phyloP scores from a whole-genome alignment of 2,888 invertebrate genomes.

The Choreutis nemorana region DNA sequence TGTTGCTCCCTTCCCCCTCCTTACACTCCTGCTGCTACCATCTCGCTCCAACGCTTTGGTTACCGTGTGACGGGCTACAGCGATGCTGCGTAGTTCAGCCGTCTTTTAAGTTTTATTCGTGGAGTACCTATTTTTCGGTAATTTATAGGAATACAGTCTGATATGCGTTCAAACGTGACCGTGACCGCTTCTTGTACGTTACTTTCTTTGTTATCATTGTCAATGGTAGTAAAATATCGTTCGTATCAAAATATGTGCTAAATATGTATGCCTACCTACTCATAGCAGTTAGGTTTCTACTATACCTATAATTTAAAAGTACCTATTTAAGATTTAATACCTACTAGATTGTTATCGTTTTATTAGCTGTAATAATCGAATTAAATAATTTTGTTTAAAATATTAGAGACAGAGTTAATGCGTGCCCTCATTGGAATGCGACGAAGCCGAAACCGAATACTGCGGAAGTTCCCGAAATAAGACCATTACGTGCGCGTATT shows the following conservation, averaged over 20 bases:
- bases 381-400: background rate
- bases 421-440: background rate
- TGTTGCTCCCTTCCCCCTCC: constrained; percentile 64
- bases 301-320: background rate
- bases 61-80: too few species aligned
- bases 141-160: constrained; percentile 56
- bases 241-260: constrained; percentile 3
- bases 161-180: constrained; percentile 51
- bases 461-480: constrained; percentile 61
- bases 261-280: background rate
- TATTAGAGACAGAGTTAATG: background rate
- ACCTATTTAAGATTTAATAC: too few species aligned
- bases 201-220: constrained; percentile 43
- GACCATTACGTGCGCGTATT: constrained; percentile 37
- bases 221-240: constrained; percentile 15
- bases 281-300: background rate
- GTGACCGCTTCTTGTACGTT: constrained; percentile 49
- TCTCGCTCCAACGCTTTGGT: constrained; percentile 35
- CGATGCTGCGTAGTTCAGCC: background rate
- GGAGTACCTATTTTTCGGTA: constrained; percentile 36
- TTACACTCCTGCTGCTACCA: constrained; percentile 31
- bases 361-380: background rate
- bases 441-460: constrained; percentile 38
- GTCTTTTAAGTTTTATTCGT: constrained; percentile 21
- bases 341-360: too few species aligned